phyloP scores from a whole-genome alignment of 1,140 invertebrate species.

The Stegodyphus dumicola region DNA sequence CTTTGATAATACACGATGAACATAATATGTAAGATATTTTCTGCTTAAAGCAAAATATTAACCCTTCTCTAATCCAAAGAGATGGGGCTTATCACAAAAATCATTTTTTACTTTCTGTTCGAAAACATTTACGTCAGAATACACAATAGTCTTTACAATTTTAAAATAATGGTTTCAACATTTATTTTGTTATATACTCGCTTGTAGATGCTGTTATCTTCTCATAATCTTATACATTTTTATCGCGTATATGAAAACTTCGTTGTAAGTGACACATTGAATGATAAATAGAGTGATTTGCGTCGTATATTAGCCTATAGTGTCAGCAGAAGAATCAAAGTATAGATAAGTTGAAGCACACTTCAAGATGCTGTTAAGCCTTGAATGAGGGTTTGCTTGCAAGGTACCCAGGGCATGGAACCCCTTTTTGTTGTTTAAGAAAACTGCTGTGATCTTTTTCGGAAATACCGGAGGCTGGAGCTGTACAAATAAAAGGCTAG shows the following conservation, averaged over 20 bases:
- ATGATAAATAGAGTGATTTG: background rate
- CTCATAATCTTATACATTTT: background rate
- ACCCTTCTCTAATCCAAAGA: no score
- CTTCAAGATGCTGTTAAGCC: background rate
- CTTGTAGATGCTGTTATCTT: background rate
- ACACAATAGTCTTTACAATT: background rate
- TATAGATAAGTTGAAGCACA: background rate
- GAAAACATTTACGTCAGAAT: background rate
- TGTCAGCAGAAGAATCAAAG: background rate
- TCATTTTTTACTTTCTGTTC: no score
- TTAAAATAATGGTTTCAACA: background rate
- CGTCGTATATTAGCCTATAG: background rate
- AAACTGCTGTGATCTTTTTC: slow-evolving; percentile 23
- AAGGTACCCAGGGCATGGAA: background rate
- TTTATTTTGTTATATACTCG: background rate
- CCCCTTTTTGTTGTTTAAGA: background rate
- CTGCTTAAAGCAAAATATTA: no score
- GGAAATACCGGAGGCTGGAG: slow-evolving; percentile 31
- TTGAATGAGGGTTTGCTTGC: background rate
- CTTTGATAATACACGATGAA: no score
- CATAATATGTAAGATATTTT: no score
- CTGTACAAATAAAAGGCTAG: background rate
- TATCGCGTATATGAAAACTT: background rate
- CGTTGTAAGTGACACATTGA: background rate
- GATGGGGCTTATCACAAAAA: no score